Evolutionary conservation across 2,797 vertebrate species (phyloP).

Genomic region (Carapus acus): DNA sequence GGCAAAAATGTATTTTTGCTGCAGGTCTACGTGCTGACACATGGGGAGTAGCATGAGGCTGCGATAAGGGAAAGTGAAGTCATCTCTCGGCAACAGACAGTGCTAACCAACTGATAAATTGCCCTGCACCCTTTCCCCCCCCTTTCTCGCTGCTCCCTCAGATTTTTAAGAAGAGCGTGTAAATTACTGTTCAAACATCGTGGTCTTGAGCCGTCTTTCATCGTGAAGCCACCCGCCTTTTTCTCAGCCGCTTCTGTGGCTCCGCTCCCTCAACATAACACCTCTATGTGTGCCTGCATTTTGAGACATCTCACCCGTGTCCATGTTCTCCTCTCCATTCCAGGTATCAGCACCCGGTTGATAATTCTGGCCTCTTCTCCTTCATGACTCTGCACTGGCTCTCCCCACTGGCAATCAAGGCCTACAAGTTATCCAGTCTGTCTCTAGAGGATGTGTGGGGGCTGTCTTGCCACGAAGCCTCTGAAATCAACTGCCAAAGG

Average conservation of each 20-base stretch:
- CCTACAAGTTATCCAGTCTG: conserved; percentile 68
- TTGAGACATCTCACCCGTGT: conserved; percentile 45
- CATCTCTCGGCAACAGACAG: conserved; percentile 55
- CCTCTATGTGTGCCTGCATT: conserved; percentile 40
- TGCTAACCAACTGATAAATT: conserved; percentile 57
- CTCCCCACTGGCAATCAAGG: conserved; percentile 73
- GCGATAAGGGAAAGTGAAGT: conserved; percentile 53
- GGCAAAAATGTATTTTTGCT: conserved; percentile 20
- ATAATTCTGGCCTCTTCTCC: conserved; percentile 81
- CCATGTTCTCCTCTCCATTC: conserved; percentile 43
- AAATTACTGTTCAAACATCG: conserved; percentile 73
- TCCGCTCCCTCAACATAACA: conserved; percentile 39
- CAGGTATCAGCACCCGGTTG: conserved; percentile 81
- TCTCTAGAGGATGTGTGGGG: conserved; percentile 75
- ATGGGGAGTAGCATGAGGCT: conserved; percentile 37
- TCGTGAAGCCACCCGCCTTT: conserved; percentile 44
- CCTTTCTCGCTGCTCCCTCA: conserved; percentile 53
- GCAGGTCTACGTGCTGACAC: conserved; percentile 17
- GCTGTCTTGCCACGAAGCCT: conserved; percentile 77
- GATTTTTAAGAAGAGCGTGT: conserved; percentile 67
- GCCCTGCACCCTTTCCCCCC: conserved; percentile 30
- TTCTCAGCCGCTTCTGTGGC: conserved; percentile 27
- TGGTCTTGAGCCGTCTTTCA: conserved; percentile 52
- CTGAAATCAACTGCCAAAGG: conserved; percentile 76
- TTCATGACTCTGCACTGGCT: conserved; percentile 83